Base-by-base conservation (phyloP, 2,113 vertebrate species). In the Aegithalos caudatus region DNA sequence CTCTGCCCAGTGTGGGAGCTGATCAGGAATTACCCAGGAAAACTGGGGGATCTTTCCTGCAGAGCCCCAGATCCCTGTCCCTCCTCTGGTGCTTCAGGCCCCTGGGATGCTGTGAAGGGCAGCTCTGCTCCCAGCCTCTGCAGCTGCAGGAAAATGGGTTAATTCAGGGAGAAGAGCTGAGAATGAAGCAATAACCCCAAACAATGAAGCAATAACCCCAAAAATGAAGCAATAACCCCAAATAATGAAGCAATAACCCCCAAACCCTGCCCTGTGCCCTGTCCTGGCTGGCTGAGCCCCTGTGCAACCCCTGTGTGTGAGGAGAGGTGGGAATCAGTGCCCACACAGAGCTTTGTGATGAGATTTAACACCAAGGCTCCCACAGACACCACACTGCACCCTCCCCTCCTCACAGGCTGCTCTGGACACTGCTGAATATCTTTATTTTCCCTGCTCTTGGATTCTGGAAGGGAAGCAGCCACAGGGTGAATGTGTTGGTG, bases 341-440 rank as follows among this genome's bases (percentile, higher is more conserved):
- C 51, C 22, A 0, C 9, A 38, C 17, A 3, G 8, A 71, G 56
- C 38, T 16, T 1, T 48, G 77, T 5, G 35, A 0, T 14, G 31
- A 1, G 7, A 3, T 69, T 77, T 27, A 19, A 48, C 4, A 8
- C 7, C 54, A 22, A 6, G 10, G 2, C 17, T 48, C 61, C 38
- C 35, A 0, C 0, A 24, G 27, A 10, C 8, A 5, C 0, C 25
- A 3, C 3, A 2, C 9, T 48, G 20, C 29, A 0, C 28, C 35
- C n/a, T 2, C 8, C 7, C 12, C 33, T 64, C 21, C 11, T 53
- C 76, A 47, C 7, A 40, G 31, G 25, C 61, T 45, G 31, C 1
- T 20, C 24, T 53, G 69, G 64, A 14, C 8, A 1, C 60, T 35
- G 18, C 47, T 50, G 7, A 69, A 24, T 19, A 33, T 16, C 6